Conservation (phyloP, 23 tunicate species). For the Styela clava region DNA sequence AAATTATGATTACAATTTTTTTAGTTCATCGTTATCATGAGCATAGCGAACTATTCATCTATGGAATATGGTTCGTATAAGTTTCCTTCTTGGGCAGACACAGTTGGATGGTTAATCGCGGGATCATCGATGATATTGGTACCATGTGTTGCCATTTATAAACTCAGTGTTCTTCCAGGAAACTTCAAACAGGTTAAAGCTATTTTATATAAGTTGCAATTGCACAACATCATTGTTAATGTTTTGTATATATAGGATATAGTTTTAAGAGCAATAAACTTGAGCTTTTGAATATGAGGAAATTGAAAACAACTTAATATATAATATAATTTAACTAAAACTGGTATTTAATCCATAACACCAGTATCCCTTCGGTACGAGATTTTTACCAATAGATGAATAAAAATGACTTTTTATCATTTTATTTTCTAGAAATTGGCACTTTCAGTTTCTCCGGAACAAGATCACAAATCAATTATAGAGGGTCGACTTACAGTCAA, state of each 20-base stretch:
- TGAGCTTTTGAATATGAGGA: too few species aligned
- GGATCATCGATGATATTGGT: constrained; percentile 5
- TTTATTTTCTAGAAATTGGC: background rate
- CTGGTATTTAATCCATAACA: too few species aligned
- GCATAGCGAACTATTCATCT: background rate
- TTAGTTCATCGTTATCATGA: constrained; percentile 12
- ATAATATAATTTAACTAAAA: too few species aligned
- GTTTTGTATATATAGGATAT: too few species aligned
- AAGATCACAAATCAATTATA: background rate
- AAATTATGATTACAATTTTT: too few species aligned
- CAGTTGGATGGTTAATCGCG: constrained; percentile 5
- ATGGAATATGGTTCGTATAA: constrained; percentile 1
- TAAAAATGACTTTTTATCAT: too few species aligned
- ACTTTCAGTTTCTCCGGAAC: background rate
- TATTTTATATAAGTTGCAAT: too few species aligned
- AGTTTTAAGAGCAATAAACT: too few species aligned
- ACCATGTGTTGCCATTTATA: background rate
- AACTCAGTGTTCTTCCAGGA: background rate
- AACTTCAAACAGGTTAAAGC: background rate
- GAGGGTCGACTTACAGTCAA: background rate
- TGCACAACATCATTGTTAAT: too few species aligned
- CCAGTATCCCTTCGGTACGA: too few species aligned
- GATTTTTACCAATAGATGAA: too few species aligned
- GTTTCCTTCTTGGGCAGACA: background rate
- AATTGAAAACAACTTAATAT: too few species aligned